Conservation (phyloP, 2,888 invertebrate genomes). For the Eupithecia dodoneata region DNA sequence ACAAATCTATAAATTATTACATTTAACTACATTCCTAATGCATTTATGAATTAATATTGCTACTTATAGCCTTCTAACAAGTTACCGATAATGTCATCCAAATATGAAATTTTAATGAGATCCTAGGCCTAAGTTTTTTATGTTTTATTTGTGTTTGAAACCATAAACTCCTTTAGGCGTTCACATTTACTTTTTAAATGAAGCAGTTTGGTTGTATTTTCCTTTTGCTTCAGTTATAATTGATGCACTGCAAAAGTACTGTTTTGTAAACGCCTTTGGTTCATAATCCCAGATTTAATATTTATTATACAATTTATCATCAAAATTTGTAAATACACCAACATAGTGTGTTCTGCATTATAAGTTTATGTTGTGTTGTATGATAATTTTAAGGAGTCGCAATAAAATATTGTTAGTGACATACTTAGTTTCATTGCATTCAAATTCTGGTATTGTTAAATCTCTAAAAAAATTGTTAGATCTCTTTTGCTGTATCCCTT, state of each 20-base stretch:
- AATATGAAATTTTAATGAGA: slow-evolving; percentile 39
- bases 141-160: slow-evolving; percentile 72
- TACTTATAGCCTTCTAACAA: slow-evolving; percentile 18
- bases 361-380: slow-evolving; percentile 65
- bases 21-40: slow-evolving; percentile 42
- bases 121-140: slow-evolving; percentile 55
- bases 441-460: too few species aligned
- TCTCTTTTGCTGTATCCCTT: background rate
- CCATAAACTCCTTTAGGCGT: slow-evolving; percentile 47
- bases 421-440: slow-evolving; percentile 45
- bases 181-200: background rate
- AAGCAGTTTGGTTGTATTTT: background rate
- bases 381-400: slow-evolving; percentile 68
- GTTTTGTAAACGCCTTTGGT: background rate
- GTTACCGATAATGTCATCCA: slow-evolving; percentile 41
- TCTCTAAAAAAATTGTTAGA: too few species aligned
- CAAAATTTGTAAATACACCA: slow-evolving; percentile 46
- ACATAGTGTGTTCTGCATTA: slow-evolving; percentile 40
- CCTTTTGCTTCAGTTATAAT: background rate
- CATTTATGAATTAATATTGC: slow-evolving; percentile 38
- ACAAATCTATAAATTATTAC: slow-evolving; percentile 40
- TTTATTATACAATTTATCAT: slow-evolving; percentile 22
- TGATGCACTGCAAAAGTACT: background rate
- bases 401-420: slow-evolving; percentile 74
- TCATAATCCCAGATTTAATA: background rate